Base-by-base conservation (phyloP, 1,140 invertebrate species). In the Stegodyphus dumicola region DNA sequence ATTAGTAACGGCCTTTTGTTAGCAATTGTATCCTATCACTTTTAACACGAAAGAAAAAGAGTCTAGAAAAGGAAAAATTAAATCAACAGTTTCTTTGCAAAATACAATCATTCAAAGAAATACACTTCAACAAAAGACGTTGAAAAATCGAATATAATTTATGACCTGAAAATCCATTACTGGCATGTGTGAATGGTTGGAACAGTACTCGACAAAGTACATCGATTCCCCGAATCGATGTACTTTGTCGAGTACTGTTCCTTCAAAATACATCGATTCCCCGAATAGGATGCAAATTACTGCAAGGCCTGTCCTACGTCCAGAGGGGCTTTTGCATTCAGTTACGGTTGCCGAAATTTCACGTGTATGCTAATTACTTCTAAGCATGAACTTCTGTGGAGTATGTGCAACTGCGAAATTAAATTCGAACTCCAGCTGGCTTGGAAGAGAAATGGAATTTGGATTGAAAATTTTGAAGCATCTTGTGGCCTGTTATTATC, bases 91-190 rank as follows among this genome's bases (percentile, higher is more conserved):
- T 79, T 53, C 11, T 54, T 15, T 67, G 17, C 7, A 67, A 33
- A n/a, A 67, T 73, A 60, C 51, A 13, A 51, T 54, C 15, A n/a
- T 9, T 60, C 54, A 81, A 60, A 56, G 70, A 73, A 60, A 67
- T 79, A 81, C 18, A 78, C 69, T 67, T 69, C 49, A 13, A 81
- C 78, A 81, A 81, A 73, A 81, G 69, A 11, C 51, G 48, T 49
- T 49, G 33, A 56, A 81, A 81, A 81, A 81, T 81, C 78, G 78
- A 81, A 81, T 48, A 48, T 81, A 73, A 81, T 81, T 81, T 73
- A 81, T 81, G 78, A 64, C 48, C 67, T 48, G 48, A 15, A 54
- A 78, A 78, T 78, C 77, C 77, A 78, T 78, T 78, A 78, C 65
- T 18, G n/a, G 17, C 9, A 67, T 67, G n/a, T 60, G 9, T 7